These are phyloP conservation scores for Zaprionus gabonicus DNA, from an alignment of 1,140 invertebrate species.

Conservation along the genomic window DNA sequence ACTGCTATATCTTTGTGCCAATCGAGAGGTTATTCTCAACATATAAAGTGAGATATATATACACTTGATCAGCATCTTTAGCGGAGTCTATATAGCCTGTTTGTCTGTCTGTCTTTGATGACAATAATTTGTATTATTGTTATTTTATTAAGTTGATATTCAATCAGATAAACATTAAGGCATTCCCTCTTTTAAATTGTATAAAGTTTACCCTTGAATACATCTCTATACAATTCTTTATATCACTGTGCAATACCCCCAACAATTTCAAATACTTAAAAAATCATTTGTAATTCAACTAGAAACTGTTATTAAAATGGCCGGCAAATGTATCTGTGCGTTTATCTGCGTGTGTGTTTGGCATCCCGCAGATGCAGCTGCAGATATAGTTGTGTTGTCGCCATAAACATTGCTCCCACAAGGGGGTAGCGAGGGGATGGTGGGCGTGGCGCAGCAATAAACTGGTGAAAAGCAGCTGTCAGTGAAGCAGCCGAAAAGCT, in stretches of 20 bases:
- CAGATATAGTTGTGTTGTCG: constrained; percentile 12
- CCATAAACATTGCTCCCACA: constrained; percentile 29
- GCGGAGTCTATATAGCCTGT: too few species aligned
- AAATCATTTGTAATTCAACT: background rate
- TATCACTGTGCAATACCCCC: background rate
- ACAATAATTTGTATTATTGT: too few species aligned
- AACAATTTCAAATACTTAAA: background rate
- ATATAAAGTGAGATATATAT: too few species aligned
- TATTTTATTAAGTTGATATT: too few species aligned
- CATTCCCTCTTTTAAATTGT: too few species aligned
- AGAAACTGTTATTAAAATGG: background rate
- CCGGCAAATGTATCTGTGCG: background rate
- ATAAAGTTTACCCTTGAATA: too few species aligned
- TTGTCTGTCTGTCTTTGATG: too few species aligned
- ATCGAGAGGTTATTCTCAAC: too few species aligned
- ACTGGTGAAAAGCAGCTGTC: constrained; percentile 52
- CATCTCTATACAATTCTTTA: too few species aligned
- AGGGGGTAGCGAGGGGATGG: background rate
- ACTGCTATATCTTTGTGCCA: too few species aligned
- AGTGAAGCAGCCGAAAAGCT: constrained; percentile 45
- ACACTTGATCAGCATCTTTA: too few species aligned
- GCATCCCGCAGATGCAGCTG: constrained; percentile 13
- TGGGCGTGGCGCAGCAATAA: constrained; percentile 35
- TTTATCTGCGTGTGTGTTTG: background rate
- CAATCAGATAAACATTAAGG: too few species aligned